A percentile compares a stretch with the other conserved stretches of the same genome.
These are phyloP conservation scores for Sussaba pulchella DNA, from an alignment of 2,888 invertebrate species.

Conservation along the genomic window DNA sequence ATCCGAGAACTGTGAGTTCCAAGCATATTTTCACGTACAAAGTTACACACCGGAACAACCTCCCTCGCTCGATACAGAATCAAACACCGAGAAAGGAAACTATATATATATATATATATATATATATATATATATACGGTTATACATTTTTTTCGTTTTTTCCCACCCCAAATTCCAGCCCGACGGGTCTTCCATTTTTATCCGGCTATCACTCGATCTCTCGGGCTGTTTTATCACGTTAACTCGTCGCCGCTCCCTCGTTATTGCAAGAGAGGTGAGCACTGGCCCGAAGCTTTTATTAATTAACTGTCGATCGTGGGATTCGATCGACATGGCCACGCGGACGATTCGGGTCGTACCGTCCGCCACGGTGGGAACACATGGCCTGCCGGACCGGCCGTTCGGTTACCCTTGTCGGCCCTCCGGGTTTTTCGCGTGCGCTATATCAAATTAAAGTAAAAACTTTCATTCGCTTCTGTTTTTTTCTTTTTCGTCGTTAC, in stretches of 20 bases:
- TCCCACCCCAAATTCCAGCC: constrained; percentile 13
- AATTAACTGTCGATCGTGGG: constrained; percentile 76
- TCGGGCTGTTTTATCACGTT: constrained; percentile 52
- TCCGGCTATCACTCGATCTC: constrained; percentile 50
- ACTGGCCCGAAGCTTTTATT: constrained; percentile 72
- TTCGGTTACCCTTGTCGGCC: constrained; percentile 34
- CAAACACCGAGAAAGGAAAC: neutral
- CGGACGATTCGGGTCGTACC: constrained; percentile 19
- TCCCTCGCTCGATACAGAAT: neutral
- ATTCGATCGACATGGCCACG: constrained; percentile 40
- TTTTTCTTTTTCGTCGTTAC: constrained; percentile 14
- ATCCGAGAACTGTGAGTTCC: constrained; percentile 81
- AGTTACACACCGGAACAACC: neutral
- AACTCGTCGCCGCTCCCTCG: constrained; percentile 56
- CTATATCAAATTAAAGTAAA: constrained; percentile 24
- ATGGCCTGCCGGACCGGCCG: constrained; percentile 22
- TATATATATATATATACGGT: too few species aligned
- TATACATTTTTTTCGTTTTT: constrained; percentile 2
- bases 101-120: too few species aligned
- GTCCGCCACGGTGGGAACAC: constrained; percentile 39
- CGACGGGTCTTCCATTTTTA: constrained; percentile 42
- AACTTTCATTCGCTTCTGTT: neutral
- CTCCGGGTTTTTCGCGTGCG: constrained; percentile 22
- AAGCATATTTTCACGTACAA: constrained; percentile 19
- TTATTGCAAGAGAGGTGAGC: constrained; percentile 58